Evolutionary conservation across 2,888 invertebrate genomes (phyloP).

Genomic region (Metopia argyrocephala): DNA sequence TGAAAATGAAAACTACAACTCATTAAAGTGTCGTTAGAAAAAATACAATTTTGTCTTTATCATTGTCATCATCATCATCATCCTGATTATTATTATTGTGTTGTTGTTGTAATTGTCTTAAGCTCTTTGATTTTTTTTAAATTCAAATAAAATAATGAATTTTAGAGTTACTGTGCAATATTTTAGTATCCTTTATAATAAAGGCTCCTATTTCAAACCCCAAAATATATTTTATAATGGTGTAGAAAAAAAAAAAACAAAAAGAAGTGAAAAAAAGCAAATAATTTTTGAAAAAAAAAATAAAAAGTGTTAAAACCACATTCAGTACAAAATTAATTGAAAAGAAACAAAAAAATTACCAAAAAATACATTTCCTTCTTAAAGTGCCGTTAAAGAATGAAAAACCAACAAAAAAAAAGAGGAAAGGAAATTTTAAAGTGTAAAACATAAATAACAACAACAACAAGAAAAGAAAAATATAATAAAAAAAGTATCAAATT

Average conservation of each 20-base stretch:
- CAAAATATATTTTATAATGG: neutral
- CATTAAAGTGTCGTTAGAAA: slow-evolving; percentile 63
- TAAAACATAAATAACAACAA: neutral
- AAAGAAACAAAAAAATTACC: neutral
- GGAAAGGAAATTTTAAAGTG: slow-evolving; percentile 1
- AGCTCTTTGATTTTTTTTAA: neutral
- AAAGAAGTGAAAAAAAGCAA: neutral
- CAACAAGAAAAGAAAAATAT: neutral
- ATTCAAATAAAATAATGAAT: neutral
- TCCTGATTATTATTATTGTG: slow-evolving; percentile 30
- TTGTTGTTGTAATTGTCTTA: neutral
- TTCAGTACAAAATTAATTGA: slow-evolving; percentile 5
- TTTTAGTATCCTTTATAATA: slow-evolving; percentile 12
- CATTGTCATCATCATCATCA: too few species aligned
- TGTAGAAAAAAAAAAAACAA: neutral
- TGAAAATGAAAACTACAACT: slow-evolving; percentile 25
- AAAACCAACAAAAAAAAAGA: neutral
- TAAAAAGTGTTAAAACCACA: slow-evolving; percentile 7
- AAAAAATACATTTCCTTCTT: neutral
- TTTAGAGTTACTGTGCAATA: neutral
- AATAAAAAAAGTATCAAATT: slow-evolving; percentile 12
- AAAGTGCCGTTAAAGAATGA: neutral
- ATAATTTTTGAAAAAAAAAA: slow-evolving; percentile 21
- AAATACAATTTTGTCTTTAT: slow-evolving; percentile 34
- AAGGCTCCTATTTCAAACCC: neutral